Evolutionary conservation across 2,113 vertebrate genomes (phyloP), one percentile per base, ranked within the genome.

Genomic region (Pavo muticus): DNA sequence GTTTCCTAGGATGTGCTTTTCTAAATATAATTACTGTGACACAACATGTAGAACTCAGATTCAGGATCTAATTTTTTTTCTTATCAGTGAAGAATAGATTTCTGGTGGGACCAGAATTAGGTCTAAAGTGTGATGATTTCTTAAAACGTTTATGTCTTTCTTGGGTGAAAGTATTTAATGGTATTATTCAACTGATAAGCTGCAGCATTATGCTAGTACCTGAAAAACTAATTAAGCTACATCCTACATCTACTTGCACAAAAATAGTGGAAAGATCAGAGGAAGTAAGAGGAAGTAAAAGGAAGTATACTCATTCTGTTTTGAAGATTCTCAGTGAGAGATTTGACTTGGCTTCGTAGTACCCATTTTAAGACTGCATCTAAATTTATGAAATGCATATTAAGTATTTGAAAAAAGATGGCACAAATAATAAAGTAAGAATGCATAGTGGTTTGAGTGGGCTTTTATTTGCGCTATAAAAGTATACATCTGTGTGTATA

Each of bases 351-450:
- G 35, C 17, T 73, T 83, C 68, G 3, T 40, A 64, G 52, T 44
- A 85, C 8, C 6, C 2, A 21, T 57, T 87, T 87, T 79, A 25
- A 87, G 42, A 42, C 16, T 67, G 42, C 23, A 37, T 39, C 67
- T 39, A 37, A 54, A 48, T 48, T 79, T 25, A 40, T 56, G 23
- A 76, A 69, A 9, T 25, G 30, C 20, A 37, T 76, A 74, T 35
- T 64, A 72, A 85, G n/a, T 67, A 42, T 67, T 67, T 56, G 32
- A 50, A 79, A 64, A 67, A 88, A 80, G 56, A 65, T 48, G n/a
- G 35, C 45, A 13, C 48, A 92, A 94, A 90, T 79, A 97, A 94
- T 93, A 92, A 94, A 14, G 15, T 83, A 70, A 93, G 61, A 81
- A 35, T 59, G 37, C 35, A 24, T 18, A 16, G 57, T 47, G 5